These are phyloP conservation scores for Phymorhynchus buccinoides DNA, from an alignment of 1,140 invertebrate species.

Conservation along the genomic window DNA sequence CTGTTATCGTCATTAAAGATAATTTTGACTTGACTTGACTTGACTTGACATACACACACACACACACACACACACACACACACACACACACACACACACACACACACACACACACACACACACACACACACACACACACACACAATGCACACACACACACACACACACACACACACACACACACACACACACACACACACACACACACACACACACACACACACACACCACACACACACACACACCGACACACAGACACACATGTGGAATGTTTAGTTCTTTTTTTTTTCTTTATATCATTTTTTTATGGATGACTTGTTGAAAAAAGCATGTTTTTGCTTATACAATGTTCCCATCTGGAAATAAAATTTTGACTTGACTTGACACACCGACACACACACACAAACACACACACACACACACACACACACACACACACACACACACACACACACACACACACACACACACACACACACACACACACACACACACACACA, in stretches of 20 bases:
- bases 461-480: not conserved
- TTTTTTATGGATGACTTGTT: no score
- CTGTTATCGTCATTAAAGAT: no score
- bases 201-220: not conserved
- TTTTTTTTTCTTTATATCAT: no score
- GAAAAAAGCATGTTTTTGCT: no score
- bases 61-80: not conserved
- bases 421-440: not conserved
- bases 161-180: not conserved
- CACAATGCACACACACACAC: not conserved
- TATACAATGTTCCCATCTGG: no score
- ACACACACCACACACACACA: constrained; percentile 17
- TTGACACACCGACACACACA: not conserved
- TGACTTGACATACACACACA: not conserved
- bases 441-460: not conserved
- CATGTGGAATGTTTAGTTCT: no score
- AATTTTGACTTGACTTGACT: no score
- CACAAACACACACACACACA: not conserved
- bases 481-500: constrained; percentile 20
- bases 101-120: not conserved
- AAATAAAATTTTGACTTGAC: no score
- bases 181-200: constrained; percentile 2
- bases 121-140: not conserved
- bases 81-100: not conserved
- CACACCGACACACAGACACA: constrained; percentile 1